phyloP scores from a whole-genome alignment of 2,888 invertebrate species.

The Stenchaetothrips biformis region DNA sequence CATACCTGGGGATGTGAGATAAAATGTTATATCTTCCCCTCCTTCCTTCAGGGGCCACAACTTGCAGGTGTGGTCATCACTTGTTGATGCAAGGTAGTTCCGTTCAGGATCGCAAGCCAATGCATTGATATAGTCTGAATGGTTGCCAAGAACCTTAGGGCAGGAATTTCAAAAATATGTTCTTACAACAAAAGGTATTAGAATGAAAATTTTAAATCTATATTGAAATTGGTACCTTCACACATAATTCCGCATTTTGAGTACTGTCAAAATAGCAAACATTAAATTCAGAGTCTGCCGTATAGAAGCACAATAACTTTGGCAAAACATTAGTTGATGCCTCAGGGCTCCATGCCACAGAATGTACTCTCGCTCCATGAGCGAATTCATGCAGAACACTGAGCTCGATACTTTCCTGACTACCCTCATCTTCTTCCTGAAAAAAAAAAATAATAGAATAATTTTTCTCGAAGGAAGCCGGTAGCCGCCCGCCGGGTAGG shows the following conservation, averaged over 20 bases:
- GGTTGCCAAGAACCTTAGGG: conserved; percentile 55
- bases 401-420: conserved; percentile 51
- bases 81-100: conserved; percentile 63
- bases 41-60: conserved; percentile 57
- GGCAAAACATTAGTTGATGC: conserved; percentile 57
- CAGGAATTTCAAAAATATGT: conserved; percentile 23
- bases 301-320: conserved; percentile 52
- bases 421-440: conserved; percentile 51
- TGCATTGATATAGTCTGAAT: conserved; percentile 64
- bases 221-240: background rate
- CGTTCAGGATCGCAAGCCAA: conserved; percentile 65
- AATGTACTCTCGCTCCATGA: conserved; percentile 53
- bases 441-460: conserved; percentile 35
- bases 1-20: conserved; percentile 51
- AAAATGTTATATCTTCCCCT: conserved; percentile 54
- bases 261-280: conserved; percentile 30
- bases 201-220: background rate
- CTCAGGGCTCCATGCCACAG: conserved; percentile 58
- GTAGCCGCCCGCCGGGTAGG: conserved; percentile 24
- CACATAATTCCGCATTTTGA: background rate
- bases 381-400: conserved; percentile 54
- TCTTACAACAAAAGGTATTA: conserved; percentile 27
- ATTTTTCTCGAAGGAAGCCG: conserved; percentile 26
- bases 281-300: conserved; percentile 55
- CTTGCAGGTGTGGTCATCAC: conserved; percentile 70